Percentiles rank a stretch among this genome's conserved stretches.
Evolutionary conservation across 92 coral and sea anemone genomes (phyloP).

Genomic region (Montipora capitata): DNA sequence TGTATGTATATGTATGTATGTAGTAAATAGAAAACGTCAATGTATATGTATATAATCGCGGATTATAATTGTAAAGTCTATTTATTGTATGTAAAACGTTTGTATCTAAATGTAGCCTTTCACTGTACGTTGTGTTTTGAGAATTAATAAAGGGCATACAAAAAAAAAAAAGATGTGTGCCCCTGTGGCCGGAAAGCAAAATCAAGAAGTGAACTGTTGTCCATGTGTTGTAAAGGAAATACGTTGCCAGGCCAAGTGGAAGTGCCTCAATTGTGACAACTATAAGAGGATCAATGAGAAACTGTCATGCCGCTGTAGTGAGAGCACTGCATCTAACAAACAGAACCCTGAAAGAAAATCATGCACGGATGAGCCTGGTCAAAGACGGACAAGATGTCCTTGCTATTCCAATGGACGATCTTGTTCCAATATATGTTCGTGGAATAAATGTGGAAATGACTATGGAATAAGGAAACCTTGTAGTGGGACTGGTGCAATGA

Average conservation of each 20-base stretch:
- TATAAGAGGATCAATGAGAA: background rate
- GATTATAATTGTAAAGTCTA: no score
- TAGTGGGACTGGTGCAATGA: no score
- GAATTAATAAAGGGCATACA: no score
- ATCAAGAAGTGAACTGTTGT: slow-evolving; percentile 15
- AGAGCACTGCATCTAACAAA: background rate
- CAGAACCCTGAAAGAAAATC: background rate
- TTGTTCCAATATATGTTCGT: background rate
- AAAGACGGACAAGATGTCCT: slow-evolving; percentile 9
- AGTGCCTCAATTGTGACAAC: background rate
- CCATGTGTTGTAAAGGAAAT: slow-evolving; percentile 5
- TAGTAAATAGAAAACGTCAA: no score
- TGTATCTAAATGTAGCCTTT: no score
- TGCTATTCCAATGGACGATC: background rate
- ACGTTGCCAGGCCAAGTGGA: background rate
- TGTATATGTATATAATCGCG: no score
- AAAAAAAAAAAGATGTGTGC: background rate
- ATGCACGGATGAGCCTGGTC: background rate
- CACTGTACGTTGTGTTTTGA: no score
- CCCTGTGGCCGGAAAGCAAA: slow-evolving; percentile 15
- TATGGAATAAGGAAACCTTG: background rate
- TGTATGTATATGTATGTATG: no score
- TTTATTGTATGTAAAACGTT: no score
- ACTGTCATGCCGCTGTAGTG: slow-evolving; percentile 8
- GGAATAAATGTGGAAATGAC: background rate